A percentile compares a stretch with the other conserved stretches of the same genome.
Evolutionary conservation across 1,140 invertebrate species (phyloP).

Genomic region (Lysiphlebus fabarum): DNA sequence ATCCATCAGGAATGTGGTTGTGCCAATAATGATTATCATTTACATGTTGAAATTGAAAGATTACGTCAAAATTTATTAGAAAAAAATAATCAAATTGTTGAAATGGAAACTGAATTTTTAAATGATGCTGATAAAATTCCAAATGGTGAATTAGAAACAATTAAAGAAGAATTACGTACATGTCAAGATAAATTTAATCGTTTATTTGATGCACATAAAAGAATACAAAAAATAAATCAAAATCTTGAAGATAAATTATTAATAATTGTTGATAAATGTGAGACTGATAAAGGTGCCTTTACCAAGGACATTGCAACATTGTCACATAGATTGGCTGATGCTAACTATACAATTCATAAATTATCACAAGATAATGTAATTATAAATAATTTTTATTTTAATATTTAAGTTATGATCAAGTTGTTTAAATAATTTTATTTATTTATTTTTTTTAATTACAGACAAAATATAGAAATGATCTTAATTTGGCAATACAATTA

Average conservation of each 20-base stretch:
- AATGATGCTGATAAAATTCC: conserved; percentile 74
- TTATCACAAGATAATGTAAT: conserved; percentile 90
- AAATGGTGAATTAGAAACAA: conserved; percentile 69
- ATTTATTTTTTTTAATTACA: conserved; percentile 56
- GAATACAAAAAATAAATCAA: conserved; percentile 93
- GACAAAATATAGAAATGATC: conserved; percentile 93
- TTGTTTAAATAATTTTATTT: background rate
- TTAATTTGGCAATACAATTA: conserved; percentile 89
- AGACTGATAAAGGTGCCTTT: conserved; percentile 83
- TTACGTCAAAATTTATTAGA: conserved; percentile 76
- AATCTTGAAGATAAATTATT: conserved; percentile 91
- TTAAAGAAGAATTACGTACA: conserved; percentile 79
- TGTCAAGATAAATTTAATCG: conserved; percentile 89
- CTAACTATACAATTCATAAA: conserved; percentile 80
- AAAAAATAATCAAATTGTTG: conserved; percentile 77
- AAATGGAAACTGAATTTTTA: conserved; percentile 81
- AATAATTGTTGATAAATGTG: conserved; percentile 88
- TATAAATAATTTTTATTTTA: conserved; percentile 26
- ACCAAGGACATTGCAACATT: conserved; percentile 84
- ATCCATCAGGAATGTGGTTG: conserved; percentile 64
- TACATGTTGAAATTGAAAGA: conserved; percentile 84
- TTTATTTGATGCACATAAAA: conserved; percentile 88
- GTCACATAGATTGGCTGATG: conserved; percentile 83
- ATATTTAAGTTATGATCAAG: no score
- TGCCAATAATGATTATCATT: conserved; percentile 62